A percentile compares a stretch with the other conserved stretches of the same genome.
phyloP scores from a whole-genome alignment of 2,888 invertebrate species.

The Cryptosula pallasiana region DNA sequence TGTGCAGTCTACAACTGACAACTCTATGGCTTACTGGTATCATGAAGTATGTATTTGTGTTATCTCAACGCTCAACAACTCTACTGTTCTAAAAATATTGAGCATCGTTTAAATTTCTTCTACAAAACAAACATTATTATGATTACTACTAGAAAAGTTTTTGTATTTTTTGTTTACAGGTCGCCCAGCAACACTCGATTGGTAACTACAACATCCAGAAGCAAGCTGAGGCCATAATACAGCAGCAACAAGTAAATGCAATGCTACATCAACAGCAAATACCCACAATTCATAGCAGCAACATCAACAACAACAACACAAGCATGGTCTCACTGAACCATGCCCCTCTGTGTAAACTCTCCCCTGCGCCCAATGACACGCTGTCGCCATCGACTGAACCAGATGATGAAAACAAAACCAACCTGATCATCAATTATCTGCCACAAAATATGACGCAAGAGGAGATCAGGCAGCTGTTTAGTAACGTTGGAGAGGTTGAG shows the following conservation, averaged over 20 bases:
- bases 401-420: conserved; percentile 62
- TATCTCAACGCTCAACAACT: too few relatives aligned
- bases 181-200: neutral
- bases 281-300: neutral
- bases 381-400: conserved; percentile 5
- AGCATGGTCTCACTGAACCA: conserved; percentile 13
- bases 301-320: conserved; percentile 21
- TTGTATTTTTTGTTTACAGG: neutral
- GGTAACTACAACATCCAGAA: neutral
- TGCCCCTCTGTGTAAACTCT: neutral
- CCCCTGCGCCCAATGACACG: conserved; percentile 2
- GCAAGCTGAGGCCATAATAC: conserved; percentile 18
- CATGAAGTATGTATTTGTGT: neutral
- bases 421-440: conserved; percentile 98
- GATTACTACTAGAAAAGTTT: too few relatives aligned
- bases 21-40: neutral
- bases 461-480: conserved; percentile 94
- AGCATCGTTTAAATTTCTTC: too few relatives aligned
- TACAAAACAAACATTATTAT: too few relatives aligned
- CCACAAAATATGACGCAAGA: conserved; percentile 99
- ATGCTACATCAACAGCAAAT: conserved; percentile 18
- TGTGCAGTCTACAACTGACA: neutral
- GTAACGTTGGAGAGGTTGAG: conserved; percentile 97
- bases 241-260: conserved; percentile 12
- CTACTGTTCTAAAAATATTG: too few relatives aligned